Conservation (phyloP, 2,797 vertebrate species). For the Scyliorhinus canicula region DNA sequence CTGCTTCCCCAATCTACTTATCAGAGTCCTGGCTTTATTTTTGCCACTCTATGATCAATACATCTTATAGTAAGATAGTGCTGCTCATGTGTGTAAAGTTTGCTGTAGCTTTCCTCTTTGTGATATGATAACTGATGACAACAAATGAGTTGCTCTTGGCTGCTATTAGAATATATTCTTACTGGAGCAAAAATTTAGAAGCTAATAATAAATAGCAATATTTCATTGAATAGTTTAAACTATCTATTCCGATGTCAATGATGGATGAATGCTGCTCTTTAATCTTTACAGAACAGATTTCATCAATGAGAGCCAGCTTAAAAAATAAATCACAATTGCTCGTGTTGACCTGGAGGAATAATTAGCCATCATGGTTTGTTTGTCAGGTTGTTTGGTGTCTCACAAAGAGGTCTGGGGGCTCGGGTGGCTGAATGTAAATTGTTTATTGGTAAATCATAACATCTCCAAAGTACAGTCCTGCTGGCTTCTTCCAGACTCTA, state of each 20-base stretch:
- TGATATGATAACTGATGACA: not conserved
- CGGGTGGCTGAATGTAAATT: too few relatives aligned
- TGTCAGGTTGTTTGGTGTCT: too few relatives aligned
- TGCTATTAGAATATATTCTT: not conserved
- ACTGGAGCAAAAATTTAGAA: not conserved
- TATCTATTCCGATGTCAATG: not conserved
- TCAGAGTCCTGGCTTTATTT: not conserved
- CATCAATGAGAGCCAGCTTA: not conserved
- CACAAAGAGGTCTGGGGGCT: too few relatives aligned
- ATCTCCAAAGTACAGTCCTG: too few relatives aligned
- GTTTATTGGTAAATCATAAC: too few relatives aligned
- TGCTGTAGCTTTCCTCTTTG: not conserved
- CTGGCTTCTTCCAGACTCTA: too few relatives aligned
- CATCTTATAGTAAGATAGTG: not conserved
- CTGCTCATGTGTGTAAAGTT: not conserved
- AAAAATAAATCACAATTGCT: not conserved
- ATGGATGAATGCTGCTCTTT: not conserved
- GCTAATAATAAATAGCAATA: not conserved
- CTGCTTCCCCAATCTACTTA: not conserved
- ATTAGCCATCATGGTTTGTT: not conserved
- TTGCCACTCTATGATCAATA: not conserved
- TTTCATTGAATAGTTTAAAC: not conserved
- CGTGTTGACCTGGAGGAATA: not conserved
- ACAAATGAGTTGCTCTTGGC: not conserved
- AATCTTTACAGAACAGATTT: not conserved